phyloP scores from a whole-genome alignment of 53 echinoderm and acorn worm species.

The Stichopus horrens region DNA sequence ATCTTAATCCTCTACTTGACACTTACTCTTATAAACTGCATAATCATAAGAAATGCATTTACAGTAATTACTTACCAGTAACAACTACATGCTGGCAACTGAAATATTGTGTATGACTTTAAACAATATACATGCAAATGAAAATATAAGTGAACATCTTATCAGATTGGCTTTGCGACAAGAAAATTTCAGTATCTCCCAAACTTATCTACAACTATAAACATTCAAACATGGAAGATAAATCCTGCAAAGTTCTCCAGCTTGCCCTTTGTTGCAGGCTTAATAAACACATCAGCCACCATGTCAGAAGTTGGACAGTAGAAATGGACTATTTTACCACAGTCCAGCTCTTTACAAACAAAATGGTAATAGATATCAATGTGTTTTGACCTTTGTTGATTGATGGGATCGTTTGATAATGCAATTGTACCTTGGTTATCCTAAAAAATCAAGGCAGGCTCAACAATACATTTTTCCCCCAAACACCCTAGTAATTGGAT shows the following conservation, averaged over 20 bases:
- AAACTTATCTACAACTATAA: neutral
- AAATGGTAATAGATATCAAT: slow-evolving; percentile 47
- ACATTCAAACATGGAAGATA: slow-evolving; percentile 9
- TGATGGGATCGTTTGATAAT: slow-evolving; percentile 31
- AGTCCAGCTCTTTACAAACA: neutral
- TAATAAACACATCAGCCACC: slow-evolving; percentile 14
- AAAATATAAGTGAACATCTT: too few relatives aligned
- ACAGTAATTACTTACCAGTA: too few relatives aligned
- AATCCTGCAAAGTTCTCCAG: slow-evolving; percentile 7
- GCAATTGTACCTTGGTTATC: slow-evolving; percentile 50
- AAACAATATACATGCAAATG: too few relatives aligned
- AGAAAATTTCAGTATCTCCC: too few relatives aligned
- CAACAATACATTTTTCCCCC: neutral
- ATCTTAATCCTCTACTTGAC: neutral
- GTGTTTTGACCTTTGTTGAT: slow-evolving; percentile 39
- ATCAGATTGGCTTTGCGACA: too few relatives aligned
- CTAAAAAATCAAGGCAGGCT: neutral
- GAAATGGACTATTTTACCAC: neutral
- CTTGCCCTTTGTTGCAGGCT: slow-evolving; percentile 24
- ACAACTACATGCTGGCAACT: neutral
- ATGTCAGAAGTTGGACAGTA: neutral
- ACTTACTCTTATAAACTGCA: neutral
- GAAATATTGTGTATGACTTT: neutral
- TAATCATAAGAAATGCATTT: too few relatives aligned
- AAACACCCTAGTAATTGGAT: too few relatives aligned